Evolutionary conservation across 1,140 invertebrate species (phyloP), one percentile per base, ranked within the genome.

Genomic region (Hyles vespertilio): DNA sequence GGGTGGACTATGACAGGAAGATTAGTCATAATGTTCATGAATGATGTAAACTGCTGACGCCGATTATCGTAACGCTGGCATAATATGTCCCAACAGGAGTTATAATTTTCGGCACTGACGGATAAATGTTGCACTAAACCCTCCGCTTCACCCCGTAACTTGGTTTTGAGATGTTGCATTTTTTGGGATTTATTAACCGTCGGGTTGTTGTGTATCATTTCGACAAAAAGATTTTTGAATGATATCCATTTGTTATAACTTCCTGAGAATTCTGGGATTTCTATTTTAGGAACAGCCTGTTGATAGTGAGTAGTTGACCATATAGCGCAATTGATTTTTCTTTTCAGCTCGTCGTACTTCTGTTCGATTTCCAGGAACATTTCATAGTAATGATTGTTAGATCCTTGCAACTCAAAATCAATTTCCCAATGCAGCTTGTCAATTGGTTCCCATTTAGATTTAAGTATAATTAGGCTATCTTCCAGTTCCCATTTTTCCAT

Each of bases 91-190:
- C 3, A 7, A 36, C 36, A 36, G 36, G 36, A 36, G 36, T 36
- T 7, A 36, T 36, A 36, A 47, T 69, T 65, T 1, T 69, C 67
- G 3, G 63, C 53, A 7, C 51, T 61, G 11, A 70, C 56, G 9
- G 56, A 47, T 22, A 66, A 45, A 40, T 70, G 64, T 9, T 66
- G 58, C 22, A 70, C 59, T 33, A 70, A 48, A 10, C 36, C 44
- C 53, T 66, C 63, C 11, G 64, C 63, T 52, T 70, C 61, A 32
- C 61, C 64, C 8, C 36, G 10, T 8, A 70, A 47, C 34, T 63
- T 66, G 48, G 46, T 53, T 63, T 70, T 59, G 4, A 58, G 40
- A 51, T 36, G 32, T 33, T 61, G 53, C 59, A 61, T 61, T 40
- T 62, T 62, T 32, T 62, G 60, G n/a, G 54, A 44, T 9, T 57